Percentiles rank a stretch among this genome's conserved stretches.
These are phyloP conservation scores for Sceloporus undulatus DNA, from an alignment of 2,113 vertebrate genomes.

Conservation along the genomic window DNA sequence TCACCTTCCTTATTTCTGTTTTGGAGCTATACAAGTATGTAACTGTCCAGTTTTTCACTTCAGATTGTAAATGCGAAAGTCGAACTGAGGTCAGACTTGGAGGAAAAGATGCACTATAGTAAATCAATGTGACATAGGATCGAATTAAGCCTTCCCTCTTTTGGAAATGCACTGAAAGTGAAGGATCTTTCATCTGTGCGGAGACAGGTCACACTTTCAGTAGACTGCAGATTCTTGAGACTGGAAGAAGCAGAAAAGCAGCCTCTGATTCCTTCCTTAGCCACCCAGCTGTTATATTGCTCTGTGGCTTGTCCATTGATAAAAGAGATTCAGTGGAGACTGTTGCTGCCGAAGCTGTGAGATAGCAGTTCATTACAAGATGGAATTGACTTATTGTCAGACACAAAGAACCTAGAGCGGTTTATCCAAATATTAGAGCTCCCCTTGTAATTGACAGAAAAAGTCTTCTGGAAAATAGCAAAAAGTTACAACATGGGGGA, in stretches of 20 bases:
- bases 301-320: constrained; percentile 13
- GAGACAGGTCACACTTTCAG: background rate
- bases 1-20: constrained; percentile 14
- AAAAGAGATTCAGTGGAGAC: background rate
- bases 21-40: background rate
- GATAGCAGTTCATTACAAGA: constrained; percentile 35
- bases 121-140: background rate
- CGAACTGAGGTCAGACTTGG: constrained; percentile 9
- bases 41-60: background rate
- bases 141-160: background rate
- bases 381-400: constrained; percentile 33
- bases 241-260: background rate
- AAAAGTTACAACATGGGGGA: background rate
- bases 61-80: constrained; percentile 25
- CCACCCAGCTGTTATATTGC: background rate
- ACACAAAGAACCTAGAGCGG: background rate
- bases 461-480: background rate
- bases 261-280: background rate
- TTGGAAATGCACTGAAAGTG: background rate
- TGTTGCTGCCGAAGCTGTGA: constrained; percentile 5
- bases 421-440: constrained; percentile 24
- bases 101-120: background rate
- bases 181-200: background rate
- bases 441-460: background rate
- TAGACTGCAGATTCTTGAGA: background rate